Evolutionary conservation across 1,140 invertebrate genomes (phyloP).

Genomic region (Pseudomyrmex cubaensis): DNA sequence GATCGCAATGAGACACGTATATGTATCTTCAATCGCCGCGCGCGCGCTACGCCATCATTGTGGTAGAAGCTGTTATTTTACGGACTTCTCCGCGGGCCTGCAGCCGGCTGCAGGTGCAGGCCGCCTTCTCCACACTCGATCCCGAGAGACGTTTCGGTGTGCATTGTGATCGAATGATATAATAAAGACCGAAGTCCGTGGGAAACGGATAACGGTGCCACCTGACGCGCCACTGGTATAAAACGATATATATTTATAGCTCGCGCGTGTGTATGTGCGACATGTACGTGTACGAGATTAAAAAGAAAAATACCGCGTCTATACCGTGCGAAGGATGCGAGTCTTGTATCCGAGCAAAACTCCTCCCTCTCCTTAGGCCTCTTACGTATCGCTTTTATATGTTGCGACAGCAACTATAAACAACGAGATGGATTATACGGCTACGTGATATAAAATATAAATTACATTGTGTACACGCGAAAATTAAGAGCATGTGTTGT

Average conservation of each 20-base stretch:
- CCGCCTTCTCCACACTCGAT: slow-evolving; percentile 64
- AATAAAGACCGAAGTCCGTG: slow-evolving; percentile 82
- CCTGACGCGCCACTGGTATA: slow-evolving; percentile 80
- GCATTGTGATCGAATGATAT: slow-evolving; percentile 84
- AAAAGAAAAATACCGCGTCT: not conserved
- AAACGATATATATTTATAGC: slow-evolving; percentile 68
- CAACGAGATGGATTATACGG: too few relatives aligned
- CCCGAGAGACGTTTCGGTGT: slow-evolving; percentile 76
- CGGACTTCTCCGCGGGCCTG: slow-evolving; percentile 62
- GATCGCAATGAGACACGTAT: slow-evolving; percentile 65
- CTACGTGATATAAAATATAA: not conserved
- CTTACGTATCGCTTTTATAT: not conserved
- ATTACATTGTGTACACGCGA: not conserved
- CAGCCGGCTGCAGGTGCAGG: slow-evolving; percentile 77
- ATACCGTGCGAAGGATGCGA: too few relatives aligned
- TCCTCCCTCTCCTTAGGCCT: not conserved
- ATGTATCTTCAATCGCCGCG: slow-evolving; percentile 42
- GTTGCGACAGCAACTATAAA: not conserved
- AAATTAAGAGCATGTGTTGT: slow-evolving; percentile 23
- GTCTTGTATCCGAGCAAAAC: slow-evolving; percentile 4
- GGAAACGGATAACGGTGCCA: slow-evolving; percentile 81
- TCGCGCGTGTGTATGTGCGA: not conserved
- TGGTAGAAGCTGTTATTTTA: slow-evolving; percentile 64
- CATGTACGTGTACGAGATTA: not conserved
- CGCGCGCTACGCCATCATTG: slow-evolving; percentile 40